Evolutionary conservation across 2,888 invertebrate genomes (phyloP).

Genomic region (Uropetala carovei): DNA sequence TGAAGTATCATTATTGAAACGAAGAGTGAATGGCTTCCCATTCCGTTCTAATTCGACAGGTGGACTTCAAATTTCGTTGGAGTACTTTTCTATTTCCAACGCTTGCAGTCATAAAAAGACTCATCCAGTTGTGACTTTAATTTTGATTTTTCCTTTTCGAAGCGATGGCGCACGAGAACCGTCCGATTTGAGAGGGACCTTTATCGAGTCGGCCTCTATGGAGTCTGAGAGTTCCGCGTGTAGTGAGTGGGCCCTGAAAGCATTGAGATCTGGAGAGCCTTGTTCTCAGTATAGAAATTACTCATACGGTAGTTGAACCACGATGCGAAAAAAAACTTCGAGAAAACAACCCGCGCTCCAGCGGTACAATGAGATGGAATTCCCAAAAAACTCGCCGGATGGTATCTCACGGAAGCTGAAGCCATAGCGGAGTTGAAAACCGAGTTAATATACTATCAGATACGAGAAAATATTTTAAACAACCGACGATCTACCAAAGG

Average conservation of each 20-base stretch:
- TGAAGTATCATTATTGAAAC: too few species aligned
- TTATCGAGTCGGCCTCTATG: slow-evolving; percentile 6
- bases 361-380: too few species aligned
- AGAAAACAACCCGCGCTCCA: too few species aligned
- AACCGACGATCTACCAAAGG: background rate
- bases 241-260: slow-evolving; percentile 39
- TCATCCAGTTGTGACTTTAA: background rate
- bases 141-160: slow-evolving; percentile 24
- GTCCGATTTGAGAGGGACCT: background rate
- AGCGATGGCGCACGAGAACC: slow-evolving; percentile 33
- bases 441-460: background rate
- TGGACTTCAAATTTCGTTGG: slow-evolving; percentile 21
- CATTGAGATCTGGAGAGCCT: background rate
- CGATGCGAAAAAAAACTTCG: background rate
- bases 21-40: too few species aligned
- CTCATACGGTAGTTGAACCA: background rate
- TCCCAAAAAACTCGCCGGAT: too few species aligned
- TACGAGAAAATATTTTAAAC: background rate
- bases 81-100: slow-evolving; percentile 18
- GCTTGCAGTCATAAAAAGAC: slow-evolving; percentile 4
- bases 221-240: background rate
- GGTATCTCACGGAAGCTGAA: too few species aligned
- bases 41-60: background rate
- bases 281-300: background rate
- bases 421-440: too few species aligned